These are phyloP conservation scores for Varanus salvator DNA, from an alignment of 2,113 vertebrate species.

Conservation along the genomic window DNA sequence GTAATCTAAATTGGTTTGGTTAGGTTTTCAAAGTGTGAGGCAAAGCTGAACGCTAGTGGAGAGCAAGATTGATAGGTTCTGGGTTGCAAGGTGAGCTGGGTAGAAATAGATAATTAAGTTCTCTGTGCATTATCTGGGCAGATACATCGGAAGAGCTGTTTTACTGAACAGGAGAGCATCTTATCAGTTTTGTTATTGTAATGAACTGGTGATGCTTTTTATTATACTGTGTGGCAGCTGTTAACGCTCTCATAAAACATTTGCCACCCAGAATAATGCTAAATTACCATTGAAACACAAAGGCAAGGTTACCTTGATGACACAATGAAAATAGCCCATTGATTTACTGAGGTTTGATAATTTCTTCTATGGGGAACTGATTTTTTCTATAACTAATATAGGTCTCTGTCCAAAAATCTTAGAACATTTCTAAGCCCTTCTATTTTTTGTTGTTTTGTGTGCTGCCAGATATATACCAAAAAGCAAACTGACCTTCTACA, in stretches of 20 bases:
- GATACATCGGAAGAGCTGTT: conserved; percentile 31
- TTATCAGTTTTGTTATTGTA: conserved; percentile 17
- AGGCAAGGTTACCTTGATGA: neutral
- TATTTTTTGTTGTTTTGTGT: neutral
- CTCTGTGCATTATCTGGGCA: conserved; percentile 19
- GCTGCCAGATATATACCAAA: neutral
- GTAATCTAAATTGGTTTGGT: conserved; percentile 4
- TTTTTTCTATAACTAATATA: conserved; percentile 8
- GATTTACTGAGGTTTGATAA: neutral
- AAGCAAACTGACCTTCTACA: conserved; percentile 2
- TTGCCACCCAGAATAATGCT: neutral
- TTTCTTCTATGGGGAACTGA: neutral
- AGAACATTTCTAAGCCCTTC: neutral
- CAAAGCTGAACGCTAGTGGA: neutral
- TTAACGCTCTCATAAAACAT: conserved; percentile 12
- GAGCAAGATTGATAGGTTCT: neutral
- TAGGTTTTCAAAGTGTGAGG: neutral
- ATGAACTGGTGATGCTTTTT: conserved; percentile 25
- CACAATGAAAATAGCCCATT: conserved; percentile 9
- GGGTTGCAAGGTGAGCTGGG: conserved; percentile 5
- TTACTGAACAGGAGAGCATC: neutral
- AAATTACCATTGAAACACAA: neutral
- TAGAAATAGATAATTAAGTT: conserved; percentile 8
- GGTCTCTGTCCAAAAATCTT: neutral
- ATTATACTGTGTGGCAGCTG: neutral